These are phyloP conservation scores for Xestobium rufovillosum DNA, from an alignment of 2,888 invertebrate species.

Conservation along the genomic window DNA sequence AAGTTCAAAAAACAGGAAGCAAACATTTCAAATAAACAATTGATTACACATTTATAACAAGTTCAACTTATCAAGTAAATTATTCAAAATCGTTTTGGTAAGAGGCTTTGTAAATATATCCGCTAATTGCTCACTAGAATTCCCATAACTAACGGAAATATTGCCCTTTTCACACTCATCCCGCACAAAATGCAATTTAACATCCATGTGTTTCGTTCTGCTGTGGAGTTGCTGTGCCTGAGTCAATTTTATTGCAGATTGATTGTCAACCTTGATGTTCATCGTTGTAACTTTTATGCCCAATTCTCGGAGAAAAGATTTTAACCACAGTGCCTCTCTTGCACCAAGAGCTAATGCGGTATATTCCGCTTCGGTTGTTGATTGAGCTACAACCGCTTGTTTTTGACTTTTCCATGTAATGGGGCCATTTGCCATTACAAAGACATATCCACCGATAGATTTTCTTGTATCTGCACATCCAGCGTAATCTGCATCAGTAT, in stretches of 20 bases:
- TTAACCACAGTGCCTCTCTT: not conserved
- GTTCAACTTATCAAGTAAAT: too few species aligned
- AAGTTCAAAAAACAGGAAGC: too few species aligned
- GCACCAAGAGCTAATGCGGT: not conserved
- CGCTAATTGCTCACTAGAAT: not conserved
- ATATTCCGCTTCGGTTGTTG: slow-evolving; percentile 10
- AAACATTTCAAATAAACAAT: too few species aligned
- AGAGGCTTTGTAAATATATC: not conserved
- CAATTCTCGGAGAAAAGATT: not conserved
- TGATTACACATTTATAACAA: too few species aligned
- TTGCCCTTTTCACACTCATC: slow-evolving; percentile 5
- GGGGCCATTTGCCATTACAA: not conserved
- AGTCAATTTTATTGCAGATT: not conserved
- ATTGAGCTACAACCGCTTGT: slow-evolving; percentile 1
- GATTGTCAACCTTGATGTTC: not conserved
- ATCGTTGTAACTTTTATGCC: not conserved
- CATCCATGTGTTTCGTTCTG: slow-evolving; percentile 7
- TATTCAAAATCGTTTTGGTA: too few species aligned
- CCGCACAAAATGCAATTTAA: slow-evolving; percentile 5
- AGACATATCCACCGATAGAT: slow-evolving; percentile 7
- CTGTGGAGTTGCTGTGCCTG: not conserved
- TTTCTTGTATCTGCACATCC: not conserved
- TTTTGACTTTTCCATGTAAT: slow-evolving; percentile 5
- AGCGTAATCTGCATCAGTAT: slow-evolving; percentile 8
- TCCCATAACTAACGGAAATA: not conserved